A percentile compares a stretch with the other conserved stretches of the same genome.
Conservation (phyloP, 92 coral and sea anemone species). For the Parazoanthus darwini region DNA sequence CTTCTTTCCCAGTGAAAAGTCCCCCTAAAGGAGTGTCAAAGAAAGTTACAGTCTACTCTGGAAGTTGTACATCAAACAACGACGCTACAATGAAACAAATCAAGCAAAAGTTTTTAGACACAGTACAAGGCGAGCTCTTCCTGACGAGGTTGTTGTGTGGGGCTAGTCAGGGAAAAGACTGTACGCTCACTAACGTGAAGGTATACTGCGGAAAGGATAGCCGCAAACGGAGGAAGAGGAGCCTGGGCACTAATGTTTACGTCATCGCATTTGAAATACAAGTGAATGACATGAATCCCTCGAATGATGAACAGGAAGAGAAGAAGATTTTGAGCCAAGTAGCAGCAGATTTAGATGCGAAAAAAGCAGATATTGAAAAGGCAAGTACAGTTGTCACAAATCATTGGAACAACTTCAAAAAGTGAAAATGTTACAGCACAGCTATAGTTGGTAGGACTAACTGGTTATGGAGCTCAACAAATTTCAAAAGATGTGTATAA, state of each 20-base stretch:
- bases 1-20: conserved; percentile 53
- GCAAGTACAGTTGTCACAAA: conserved; percentile 8
- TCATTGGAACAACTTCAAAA: too few species aligned
- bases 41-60: conserved; percentile 70
- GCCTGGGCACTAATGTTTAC: conserved; percentile 43
- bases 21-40: conserved; percentile 69
- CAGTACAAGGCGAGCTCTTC: conserved; percentile 42
- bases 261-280: conserved; percentile 65
- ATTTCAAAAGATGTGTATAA: too few species aligned
- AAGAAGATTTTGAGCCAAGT: conserved; percentile 47
- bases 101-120: conserved; percentile 54
- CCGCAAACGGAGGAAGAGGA: conserved; percentile 59
- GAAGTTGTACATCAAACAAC: conserved; percentile 64
- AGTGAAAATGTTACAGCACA: too few species aligned
- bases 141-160: conserved; percentile 48
- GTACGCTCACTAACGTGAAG: conserved; percentile 68
- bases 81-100: conserved; percentile 50
- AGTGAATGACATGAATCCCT: conserved; percentile 52
- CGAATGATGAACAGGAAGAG: conserved; percentile 41
- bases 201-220: conserved; percentile 81
- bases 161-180: conserved; percentile 50
- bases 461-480: too few species aligned
- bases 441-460: too few species aligned
- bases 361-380: neutral
- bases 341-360: conserved; percentile 28